Conservation (phyloP, 2,113 vertebrate species). For the Eurypyga helias region DNA sequence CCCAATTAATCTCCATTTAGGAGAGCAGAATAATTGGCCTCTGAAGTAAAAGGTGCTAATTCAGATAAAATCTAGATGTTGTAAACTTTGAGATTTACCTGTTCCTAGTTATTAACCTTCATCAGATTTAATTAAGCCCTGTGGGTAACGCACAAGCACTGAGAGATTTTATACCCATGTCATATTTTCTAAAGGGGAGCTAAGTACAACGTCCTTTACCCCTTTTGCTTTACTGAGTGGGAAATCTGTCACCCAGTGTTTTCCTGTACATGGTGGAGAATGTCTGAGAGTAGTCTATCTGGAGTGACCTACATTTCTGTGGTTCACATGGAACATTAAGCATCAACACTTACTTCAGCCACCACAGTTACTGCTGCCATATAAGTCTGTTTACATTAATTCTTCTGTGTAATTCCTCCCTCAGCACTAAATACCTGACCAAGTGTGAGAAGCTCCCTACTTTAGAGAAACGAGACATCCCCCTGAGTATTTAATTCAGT, state of each 20-base stretch:
- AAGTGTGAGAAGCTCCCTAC: not conserved
- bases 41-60: not conserved
- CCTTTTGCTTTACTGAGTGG: not conserved
- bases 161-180: not conserved
- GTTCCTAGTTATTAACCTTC: slow-evolving; percentile 21
- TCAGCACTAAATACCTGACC: not conserved
- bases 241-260: not conserved
- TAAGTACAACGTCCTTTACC: not conserved
- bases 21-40: not conserved
- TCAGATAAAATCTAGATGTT: not conserved
- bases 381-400: not conserved
- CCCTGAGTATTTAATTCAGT: not conserved
- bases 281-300: not conserved
- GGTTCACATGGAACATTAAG: not conserved
- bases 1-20: not conserved
- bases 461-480: not conserved
- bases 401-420: not conserved
- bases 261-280: not conserved
- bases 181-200: not conserved
- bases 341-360: not conserved
- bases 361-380: not conserved
- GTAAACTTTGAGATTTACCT: slow-evolving; percentile 20
- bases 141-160: not conserved
- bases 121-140: slow-evolving; percentile 22
- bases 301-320: not conserved